Evolutionary conservation across 2,113 vertebrate genomes (phyloP), one percentile per base, ranked within the genome.

Genomic region (Nibea coibor): DNA sequence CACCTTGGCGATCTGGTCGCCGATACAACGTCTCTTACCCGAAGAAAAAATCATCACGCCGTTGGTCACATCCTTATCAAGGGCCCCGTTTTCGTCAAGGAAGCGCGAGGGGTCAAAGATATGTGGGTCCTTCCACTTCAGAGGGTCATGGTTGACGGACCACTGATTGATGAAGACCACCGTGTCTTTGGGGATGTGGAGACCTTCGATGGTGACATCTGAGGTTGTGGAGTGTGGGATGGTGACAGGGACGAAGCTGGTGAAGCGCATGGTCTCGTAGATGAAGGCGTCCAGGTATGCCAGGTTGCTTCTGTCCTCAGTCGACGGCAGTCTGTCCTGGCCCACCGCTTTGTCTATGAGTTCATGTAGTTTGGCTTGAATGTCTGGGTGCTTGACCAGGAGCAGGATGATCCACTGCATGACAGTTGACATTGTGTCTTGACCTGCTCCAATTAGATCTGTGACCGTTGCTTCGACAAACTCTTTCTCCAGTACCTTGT

Each of bases 161-260:
- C 96, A 97, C 89, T 97, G 96, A 87, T 97, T 97, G 87, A 97
- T 87, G 85, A 97, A 97, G 69, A 97, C 93, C 53, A 97, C 95
- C 0, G 96, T 97, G 92, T 96, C 95, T 84, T 95, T 95, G 72
- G 96, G 96, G 88, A 97, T 96, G 94, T 90, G 91, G 84, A 96
- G 93, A 70, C 96, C 96, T 24, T 95, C 94, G 0, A 97, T 94
- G 10, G 93, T 93, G 67, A 96, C 96, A 1, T 96, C 95, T 0
- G 94, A 84, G 0, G 96, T 97, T 68, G 97, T 97, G 47, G 96
- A 96, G 53, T 97, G 97, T 0, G 97, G 96, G 89, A 97, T 97
- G 82, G 97, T 96, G 86, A 97, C 54, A 0, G 97, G 97, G 53
- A 97, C 95, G 0, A 97, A 97, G 93, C 96, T 97, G 88, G 93